phyloP scores from a whole-genome alignment of 2,797 vertebrate species.

The Rhynchonycteris naso region DNA sequence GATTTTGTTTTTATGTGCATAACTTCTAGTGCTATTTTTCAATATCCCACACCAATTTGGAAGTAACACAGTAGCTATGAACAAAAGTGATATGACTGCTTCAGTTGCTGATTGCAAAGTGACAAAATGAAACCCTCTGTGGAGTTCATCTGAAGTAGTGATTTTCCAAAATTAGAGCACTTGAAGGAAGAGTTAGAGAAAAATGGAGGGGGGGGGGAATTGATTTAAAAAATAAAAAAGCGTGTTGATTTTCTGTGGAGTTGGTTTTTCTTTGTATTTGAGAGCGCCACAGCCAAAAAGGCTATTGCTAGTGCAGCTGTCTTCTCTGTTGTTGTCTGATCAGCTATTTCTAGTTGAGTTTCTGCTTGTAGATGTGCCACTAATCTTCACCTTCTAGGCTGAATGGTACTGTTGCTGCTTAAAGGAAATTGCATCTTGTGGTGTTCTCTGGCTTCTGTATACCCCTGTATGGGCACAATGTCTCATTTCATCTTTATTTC shows the following conservation, averaged over 20 bases:
- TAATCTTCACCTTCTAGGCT: background rate
- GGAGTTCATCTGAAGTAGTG: slow-evolving; percentile 31
- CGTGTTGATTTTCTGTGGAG: slow-evolving; percentile 28
- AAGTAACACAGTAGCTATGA: slow-evolving; percentile 36
- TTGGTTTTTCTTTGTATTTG: slow-evolving; percentile 42
- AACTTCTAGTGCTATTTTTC: slow-evolving; percentile 52
- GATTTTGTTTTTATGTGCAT: background rate
- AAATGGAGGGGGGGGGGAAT: background rate
- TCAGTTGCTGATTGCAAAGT: slow-evolving; percentile 63
- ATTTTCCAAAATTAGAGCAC: slow-evolving; percentile 62
- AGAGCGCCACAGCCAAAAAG: background rate
- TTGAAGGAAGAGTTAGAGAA: slow-evolving; percentile 38
- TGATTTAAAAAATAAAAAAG: slow-evolving; percentile 60
- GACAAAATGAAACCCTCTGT: slow-evolving; percentile 44
- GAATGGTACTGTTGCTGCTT: background rate
- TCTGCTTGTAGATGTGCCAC: background rate
- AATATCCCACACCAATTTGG: slow-evolving; percentile 58
- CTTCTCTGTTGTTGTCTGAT: background rate
- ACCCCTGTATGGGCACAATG: too few relatives aligned
- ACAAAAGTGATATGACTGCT: slow-evolving; percentile 55
- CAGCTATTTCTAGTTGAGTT: background rate
- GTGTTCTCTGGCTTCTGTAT: background rate
- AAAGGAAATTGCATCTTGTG: background rate
- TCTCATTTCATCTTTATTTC: background rate
- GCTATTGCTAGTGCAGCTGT: background rate